A percentile compares a stretch with the other conserved stretches of the same genome.
Conservation (phyloP, 2,888 invertebrate genomes). For the Clostera curtula region DNA sequence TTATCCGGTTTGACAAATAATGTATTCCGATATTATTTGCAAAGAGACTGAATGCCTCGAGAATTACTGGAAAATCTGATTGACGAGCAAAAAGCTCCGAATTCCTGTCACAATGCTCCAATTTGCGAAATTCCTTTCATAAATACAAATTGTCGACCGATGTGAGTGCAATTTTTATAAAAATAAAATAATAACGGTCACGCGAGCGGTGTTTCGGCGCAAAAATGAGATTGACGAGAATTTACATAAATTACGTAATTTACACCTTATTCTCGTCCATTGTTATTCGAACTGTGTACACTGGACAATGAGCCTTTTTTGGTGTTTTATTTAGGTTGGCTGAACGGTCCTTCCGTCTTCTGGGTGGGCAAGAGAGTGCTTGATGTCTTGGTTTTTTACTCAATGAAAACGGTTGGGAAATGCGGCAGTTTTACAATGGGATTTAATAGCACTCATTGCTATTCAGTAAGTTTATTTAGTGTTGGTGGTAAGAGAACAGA, state of each 20-base stretch:
- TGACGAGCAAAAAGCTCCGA: constrained; percentile 23
- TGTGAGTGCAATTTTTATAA: constrained; percentile 41
- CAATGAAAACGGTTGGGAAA: no score
- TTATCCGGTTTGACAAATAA: no score
- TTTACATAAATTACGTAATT: constrained; percentile 58
- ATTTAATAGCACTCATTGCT: no score
- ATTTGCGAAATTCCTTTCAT: constrained; percentile 36
- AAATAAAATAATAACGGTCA: constrained; percentile 34
- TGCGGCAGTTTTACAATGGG: no score
- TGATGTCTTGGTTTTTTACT: no score
- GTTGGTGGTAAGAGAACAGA: no score
- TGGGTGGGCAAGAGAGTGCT: no score
- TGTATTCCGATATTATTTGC: constrained; percentile 2
- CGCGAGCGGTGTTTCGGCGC: constrained; percentile 19
- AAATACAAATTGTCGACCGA: constrained; percentile 32
- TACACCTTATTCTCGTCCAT: constrained; percentile 31
- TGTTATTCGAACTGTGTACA: constrained; percentile 28
- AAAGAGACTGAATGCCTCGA: constrained; percentile 14
- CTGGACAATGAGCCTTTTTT: no score
- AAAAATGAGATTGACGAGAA: constrained; percentile 33
- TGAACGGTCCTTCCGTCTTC: no score
- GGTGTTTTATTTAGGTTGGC: background rate
- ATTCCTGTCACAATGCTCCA: constrained; percentile 37
- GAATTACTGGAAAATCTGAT: constrained; percentile 20
- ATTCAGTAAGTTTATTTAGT: no score